Evolutionary conservation across 1,140 invertebrate species (phyloP).

Genomic region (Octopus sinensis): DNA sequence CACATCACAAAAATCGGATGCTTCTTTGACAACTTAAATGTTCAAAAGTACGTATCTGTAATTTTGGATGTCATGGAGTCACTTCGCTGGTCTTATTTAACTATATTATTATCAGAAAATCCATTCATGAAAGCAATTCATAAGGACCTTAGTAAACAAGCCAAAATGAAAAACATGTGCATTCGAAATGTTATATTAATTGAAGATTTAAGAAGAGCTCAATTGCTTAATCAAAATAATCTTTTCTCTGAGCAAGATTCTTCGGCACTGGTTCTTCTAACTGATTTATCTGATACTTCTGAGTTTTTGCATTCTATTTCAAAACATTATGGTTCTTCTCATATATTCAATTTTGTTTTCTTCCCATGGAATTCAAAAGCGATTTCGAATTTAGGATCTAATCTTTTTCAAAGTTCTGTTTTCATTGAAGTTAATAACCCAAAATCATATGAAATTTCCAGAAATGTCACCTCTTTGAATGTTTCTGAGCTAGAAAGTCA

Average conservation of each 20-base stretch:
- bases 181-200: slow-evolving; percentile 14
- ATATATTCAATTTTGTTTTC: slow-evolving; percentile 11
- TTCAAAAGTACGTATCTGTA: neutral
- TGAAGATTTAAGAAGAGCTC: neutral
- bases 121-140: neutral
- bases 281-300: slow-evolving; percentile 6
- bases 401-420: neutral
- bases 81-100: slow-evolving; percentile 25
- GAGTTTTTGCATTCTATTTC: slow-evolving; percentile 7
- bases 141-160: neutral
- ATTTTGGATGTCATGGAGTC: neutral
- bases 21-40: neutral
- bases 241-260: neutral
- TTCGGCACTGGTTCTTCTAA: slow-evolving; percentile 14
- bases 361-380: slow-evolving; percentile 20
- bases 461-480: neutral
- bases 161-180: slow-evolving; percentile 1
- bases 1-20: neutral
- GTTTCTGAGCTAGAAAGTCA: neutral
- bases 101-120: slow-evolving; percentile 16
- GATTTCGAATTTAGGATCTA: neutral
- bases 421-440: neutral
- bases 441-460: slow-evolving; percentile 10
- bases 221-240: too few species aligned
- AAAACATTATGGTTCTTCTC: neutral